A percentile compares a stretch with the other conserved stretches of the same genome.
These are phyloP conservation scores for Rhincodon typus DNA, from an alignment of 2,797 vertebrate genomes.

Conservation along the genomic window DNA sequence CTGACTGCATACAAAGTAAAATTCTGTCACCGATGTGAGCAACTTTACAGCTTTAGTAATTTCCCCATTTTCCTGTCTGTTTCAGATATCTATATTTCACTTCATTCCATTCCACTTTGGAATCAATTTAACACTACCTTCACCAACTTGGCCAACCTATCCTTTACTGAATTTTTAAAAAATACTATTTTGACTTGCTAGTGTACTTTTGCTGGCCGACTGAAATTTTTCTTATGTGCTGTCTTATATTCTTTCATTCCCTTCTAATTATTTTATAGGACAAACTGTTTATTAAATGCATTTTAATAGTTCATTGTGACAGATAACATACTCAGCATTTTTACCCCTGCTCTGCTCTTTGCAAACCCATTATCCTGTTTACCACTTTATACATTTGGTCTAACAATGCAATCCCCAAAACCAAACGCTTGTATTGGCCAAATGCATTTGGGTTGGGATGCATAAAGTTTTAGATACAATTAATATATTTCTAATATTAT, in stretches of 20 bases:
- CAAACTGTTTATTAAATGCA: background rate
- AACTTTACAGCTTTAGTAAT: conserved; percentile 2
- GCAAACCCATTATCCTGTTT: background rate
- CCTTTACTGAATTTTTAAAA: background rate
- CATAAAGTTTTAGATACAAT: background rate
- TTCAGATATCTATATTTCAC: background rate
- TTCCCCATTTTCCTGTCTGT: background rate
- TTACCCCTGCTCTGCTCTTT: background rate
- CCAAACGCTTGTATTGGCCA: background rate
- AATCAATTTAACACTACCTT: background rate
- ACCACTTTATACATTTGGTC: background rate
- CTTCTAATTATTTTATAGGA: background rate
- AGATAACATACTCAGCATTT: background rate
- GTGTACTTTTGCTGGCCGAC: background rate
- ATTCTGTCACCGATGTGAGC: background rate
- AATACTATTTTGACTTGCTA: background rate
- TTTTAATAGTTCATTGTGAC: background rate
- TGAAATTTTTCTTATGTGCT: background rate
- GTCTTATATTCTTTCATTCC: background rate
- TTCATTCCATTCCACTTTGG: background rate
- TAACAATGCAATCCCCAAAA: background rate
- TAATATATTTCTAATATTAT: background rate
- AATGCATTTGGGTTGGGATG: background rate
- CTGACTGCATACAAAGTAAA: conserved; percentile 14
- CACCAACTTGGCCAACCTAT: background rate